Conservation (phyloP, 2,797 vertebrate species). For the Nannoperca obscura region DNA sequence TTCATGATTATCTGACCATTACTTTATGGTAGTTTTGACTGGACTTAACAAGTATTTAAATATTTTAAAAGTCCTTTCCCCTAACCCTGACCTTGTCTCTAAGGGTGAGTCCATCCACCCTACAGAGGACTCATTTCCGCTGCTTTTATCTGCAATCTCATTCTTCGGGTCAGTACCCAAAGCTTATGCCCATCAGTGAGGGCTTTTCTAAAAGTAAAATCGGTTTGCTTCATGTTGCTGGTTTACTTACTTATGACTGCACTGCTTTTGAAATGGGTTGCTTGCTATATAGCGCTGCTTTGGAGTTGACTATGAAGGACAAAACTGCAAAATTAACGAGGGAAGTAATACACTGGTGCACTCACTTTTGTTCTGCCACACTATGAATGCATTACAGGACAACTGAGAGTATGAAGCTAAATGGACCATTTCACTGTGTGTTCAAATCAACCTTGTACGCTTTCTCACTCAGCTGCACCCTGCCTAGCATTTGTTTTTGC, state of each 20-base stretch:
- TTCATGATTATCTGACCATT: too few relatives aligned
- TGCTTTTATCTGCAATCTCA: background rate
- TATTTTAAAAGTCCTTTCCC: too few relatives aligned
- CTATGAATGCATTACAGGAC: constrained; percentile 46
- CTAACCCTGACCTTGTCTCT: background rate
- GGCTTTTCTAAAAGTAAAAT: background rate
- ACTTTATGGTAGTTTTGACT: too few relatives aligned
- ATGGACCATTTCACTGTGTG: constrained; percentile 54
- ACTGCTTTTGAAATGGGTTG: constrained; percentile 1
- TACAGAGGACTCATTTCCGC: background rate
- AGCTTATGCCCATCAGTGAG: background rate
- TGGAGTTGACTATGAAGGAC: constrained; percentile 9
- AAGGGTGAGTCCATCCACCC: background rate
- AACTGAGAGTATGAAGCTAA: constrained; percentile 58
- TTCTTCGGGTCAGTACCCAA: background rate
- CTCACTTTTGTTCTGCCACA: constrained; percentile 31
- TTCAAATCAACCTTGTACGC: constrained; percentile 56
- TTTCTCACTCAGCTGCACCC: constrained; percentile 58
- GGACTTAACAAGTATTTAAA: too few relatives aligned
- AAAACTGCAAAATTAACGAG: constrained; percentile 34
- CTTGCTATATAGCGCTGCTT: constrained; percentile 2
- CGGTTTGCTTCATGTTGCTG: background rate
- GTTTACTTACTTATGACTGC: background rate
- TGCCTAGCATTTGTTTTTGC: constrained; percentile 60
- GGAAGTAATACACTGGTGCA: constrained; percentile 22